Conservation (phyloP, 2,797 vertebrate species). For the Meda fulgida region DNA sequence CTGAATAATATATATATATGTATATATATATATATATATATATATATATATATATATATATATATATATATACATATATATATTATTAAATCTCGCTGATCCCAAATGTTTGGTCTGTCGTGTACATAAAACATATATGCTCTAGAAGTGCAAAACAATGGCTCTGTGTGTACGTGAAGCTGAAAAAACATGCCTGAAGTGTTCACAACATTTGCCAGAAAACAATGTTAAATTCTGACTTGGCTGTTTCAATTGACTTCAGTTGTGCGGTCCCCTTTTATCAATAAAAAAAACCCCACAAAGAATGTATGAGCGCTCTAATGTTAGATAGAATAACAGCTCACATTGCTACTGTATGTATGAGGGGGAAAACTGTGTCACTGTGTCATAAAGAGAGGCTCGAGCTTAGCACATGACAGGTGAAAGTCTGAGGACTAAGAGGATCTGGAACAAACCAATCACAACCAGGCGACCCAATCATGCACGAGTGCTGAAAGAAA, state of each 20-base stretch:
- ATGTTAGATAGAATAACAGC: conserved; percentile 20
- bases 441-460: conserved; percentile 58
- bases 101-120: background rate
- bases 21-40: no score
- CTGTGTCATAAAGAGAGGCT: conserved; percentile 67
- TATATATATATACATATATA: no score
- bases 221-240: conserved; percentile 25
- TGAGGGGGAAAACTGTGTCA: conserved; percentile 67
- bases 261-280: conserved; percentile 10
- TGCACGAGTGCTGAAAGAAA: background rate
- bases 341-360: conserved; percentile 13
- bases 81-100: background rate
- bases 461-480: conserved; percentile 59
- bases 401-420: conserved; percentile 69
- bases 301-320: background rate
- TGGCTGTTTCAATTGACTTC: conserved; percentile 9
- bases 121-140: background rate
- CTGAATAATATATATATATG: background rate
- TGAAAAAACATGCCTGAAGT: background rate
- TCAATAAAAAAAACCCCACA: background rate
- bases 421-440: conserved; percentile 52
- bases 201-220: conserved; percentile 12
- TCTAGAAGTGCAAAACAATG: conserved; percentile 11
- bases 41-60: no score
- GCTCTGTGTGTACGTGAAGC: background rate